These are phyloP conservation scores for Agriotes lineatus DNA, from an alignment of 2,888 invertebrate species.

Conservation along the genomic window DNA sequence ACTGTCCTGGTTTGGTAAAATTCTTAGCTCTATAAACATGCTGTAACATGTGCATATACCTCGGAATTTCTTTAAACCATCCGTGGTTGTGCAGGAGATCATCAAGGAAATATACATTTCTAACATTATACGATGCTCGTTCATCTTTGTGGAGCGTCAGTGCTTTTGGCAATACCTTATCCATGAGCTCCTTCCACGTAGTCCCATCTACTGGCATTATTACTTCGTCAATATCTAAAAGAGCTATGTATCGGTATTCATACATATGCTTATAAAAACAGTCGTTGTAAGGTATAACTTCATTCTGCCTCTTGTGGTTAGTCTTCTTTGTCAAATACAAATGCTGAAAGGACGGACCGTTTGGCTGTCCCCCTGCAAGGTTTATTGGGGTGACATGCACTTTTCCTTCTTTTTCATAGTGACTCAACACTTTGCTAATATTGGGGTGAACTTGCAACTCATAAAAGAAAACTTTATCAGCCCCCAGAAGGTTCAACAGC, in stretches of 20 bases:
- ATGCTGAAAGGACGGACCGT: conserved; percentile 89
- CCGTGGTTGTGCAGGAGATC: conserved; percentile 85
- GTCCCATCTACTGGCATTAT: conserved; percentile 86
- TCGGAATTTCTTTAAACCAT: conserved; percentile 84
- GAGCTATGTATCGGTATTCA: conserved; percentile 89
- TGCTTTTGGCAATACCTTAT: conserved; percentile 74
- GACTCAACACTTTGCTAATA: conserved; percentile 82
- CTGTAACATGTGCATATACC: conserved; percentile 85
- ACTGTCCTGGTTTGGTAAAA: conserved; percentile 89
- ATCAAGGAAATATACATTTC: conserved; percentile 94
- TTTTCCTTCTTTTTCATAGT: conserved; percentile 73
- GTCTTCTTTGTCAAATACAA: conserved; percentile 91
- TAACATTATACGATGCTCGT: conserved; percentile 86
- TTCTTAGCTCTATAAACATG: conserved; percentile 87
- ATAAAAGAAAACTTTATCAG: conserved; percentile 92
- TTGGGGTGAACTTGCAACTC: conserved; percentile 93
- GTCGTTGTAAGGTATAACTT: conserved; percentile 96
- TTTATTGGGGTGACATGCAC: conserved; percentile 85
- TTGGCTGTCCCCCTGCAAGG: conserved; percentile 90
- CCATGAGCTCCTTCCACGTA: conserved; percentile 85
- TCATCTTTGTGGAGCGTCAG: conserved; percentile 74
- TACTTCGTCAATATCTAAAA: conserved; percentile 94
- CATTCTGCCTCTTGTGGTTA: conserved; percentile 94
- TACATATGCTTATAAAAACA: conserved; percentile 94
- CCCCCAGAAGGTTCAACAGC: conserved; percentile 85